phyloP scores from a whole-genome alignment of 2,113 vertebrate genomes.

The Hymenochirus boettgeri region DNA sequence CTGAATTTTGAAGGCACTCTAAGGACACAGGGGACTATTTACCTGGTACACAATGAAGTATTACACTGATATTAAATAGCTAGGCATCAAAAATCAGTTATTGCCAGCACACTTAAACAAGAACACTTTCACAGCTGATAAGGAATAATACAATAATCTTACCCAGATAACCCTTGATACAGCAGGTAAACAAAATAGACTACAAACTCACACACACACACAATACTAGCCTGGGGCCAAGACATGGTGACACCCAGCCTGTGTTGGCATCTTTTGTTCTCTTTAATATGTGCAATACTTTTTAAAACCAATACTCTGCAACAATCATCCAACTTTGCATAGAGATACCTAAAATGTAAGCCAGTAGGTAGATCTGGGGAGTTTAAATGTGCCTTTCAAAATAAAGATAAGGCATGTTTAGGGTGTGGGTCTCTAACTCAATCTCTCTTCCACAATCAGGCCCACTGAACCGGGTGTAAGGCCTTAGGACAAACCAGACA shows the following conservation, averaged over 20 bases:
- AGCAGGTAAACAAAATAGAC: conserved; percentile 85
- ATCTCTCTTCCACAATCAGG: conserved; percentile 1
- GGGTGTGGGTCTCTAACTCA: conserved; percentile 40
- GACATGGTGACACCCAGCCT: conserved; percentile 57
- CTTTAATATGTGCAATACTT: conserved; percentile 68
- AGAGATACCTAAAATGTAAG: conserved; percentile 59
- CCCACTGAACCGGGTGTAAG: no score
- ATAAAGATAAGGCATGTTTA: not conserved
- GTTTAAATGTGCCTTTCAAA: not conserved
- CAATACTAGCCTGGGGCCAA: conserved; percentile 54
- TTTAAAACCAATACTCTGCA: conserved; percentile 63
- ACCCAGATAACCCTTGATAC: conserved; percentile 67
- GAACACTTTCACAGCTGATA: conserved; percentile 71
- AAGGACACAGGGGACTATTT: conserved; percentile 73
- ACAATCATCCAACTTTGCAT: conserved; percentile 68
- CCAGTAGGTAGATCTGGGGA: conserved; percentile 32
- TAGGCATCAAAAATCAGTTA: conserved; percentile 69
- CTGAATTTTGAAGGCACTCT: conserved; percentile 94
- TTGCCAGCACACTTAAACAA: conserved; percentile 60
- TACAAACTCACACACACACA: conserved; percentile 48
- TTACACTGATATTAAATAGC: conserved; percentile 71
- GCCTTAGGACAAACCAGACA: no score
- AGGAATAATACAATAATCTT: conserved; percentile 64
- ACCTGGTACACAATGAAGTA: conserved; percentile 71
- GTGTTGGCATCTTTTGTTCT: conserved; percentile 65